Evolutionary conservation across 2,113 vertebrate genomes (phyloP).

Genomic region (Probosciger aterrimus): DNA sequence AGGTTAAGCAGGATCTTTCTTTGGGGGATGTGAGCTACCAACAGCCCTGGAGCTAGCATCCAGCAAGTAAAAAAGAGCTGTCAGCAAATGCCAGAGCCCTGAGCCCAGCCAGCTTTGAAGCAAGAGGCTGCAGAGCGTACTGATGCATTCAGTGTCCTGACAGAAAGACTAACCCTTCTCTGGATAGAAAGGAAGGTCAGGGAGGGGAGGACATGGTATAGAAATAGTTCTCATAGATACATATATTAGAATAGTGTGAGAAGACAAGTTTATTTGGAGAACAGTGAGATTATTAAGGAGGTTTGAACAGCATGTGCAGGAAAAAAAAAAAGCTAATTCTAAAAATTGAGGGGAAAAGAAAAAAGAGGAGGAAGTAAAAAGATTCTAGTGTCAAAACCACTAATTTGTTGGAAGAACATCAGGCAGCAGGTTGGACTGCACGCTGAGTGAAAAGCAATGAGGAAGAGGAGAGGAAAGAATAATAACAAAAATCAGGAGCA

Average conservation of each 20-base stretch:
- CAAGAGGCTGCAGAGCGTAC: accelerated
- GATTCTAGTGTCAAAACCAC: background rate
- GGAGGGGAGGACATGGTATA: background rate
- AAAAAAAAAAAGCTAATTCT: background rate
- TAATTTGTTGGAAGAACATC: background rate
- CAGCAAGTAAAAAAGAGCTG: background rate
- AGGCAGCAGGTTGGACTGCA: background rate
- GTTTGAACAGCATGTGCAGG: background rate
- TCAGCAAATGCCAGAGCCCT: background rate
- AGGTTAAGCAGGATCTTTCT: background rate
- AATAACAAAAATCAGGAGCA: background rate
- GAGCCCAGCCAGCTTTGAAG: background rate
- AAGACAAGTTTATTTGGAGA: background rate
- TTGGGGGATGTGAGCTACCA: background rate
- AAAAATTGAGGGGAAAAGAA: background rate
- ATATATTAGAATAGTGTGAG: background rate
- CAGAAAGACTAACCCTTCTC: background rate
- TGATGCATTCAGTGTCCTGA: background rate
- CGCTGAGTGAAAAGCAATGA: background rate
- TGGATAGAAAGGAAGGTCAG: background rate
- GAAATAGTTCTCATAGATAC: background rate
- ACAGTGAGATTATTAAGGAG: background rate
- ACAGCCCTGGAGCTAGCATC: background rate
- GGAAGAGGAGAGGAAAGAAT: background rate
- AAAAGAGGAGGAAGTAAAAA: background rate